phyloP scores from a whole-genome alignment of 2,888 invertebrate genomes.

The Calliscelio sp. region DNA sequence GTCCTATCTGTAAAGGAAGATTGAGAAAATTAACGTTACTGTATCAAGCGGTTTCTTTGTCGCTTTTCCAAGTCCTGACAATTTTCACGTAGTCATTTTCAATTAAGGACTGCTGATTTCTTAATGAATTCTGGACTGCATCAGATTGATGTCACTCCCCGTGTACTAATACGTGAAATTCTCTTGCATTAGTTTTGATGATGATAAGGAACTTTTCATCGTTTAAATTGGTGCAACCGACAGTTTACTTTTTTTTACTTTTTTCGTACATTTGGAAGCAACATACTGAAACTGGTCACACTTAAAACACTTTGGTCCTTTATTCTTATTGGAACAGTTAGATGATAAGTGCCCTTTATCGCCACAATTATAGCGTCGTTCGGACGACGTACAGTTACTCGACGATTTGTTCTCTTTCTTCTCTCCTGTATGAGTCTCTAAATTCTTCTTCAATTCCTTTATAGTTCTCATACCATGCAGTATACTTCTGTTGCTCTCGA shows the following conservation, averaged over 20 bases:
- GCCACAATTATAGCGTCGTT: constrained; percentile 46
- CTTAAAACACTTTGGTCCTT: constrained; percentile 40
- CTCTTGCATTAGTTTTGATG: not conserved
- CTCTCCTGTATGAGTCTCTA: constrained; percentile 1
- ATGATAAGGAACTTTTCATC: not conserved
- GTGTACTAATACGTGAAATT: constrained; percentile 6
- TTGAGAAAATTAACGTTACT: no score
- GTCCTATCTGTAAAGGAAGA: no score
- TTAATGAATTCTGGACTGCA: not conserved
- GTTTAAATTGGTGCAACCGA: not conserved
- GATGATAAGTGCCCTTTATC: not conserved
- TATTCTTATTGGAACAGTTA: not conserved
- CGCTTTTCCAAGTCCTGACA: constrained; percentile 32
- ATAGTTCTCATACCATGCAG: constrained; percentile 31
- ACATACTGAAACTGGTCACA: constrained; percentile 27
- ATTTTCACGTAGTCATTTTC: not conserved
- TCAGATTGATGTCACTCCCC: constrained; percentile 26
- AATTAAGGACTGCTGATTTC: not conserved
- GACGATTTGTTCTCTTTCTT: not conserved
- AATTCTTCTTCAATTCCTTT: constrained; percentile 33
- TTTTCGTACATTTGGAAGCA: constrained; percentile 3
- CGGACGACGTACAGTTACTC: no score
- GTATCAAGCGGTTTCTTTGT: constrained; percentile 25
- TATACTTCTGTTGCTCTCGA: constrained; percentile 41
- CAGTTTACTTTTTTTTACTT: constrained; percentile 1